Conservation (phyloP, 2,888 invertebrate genomes). For the Isoperla grammatica region DNA sequence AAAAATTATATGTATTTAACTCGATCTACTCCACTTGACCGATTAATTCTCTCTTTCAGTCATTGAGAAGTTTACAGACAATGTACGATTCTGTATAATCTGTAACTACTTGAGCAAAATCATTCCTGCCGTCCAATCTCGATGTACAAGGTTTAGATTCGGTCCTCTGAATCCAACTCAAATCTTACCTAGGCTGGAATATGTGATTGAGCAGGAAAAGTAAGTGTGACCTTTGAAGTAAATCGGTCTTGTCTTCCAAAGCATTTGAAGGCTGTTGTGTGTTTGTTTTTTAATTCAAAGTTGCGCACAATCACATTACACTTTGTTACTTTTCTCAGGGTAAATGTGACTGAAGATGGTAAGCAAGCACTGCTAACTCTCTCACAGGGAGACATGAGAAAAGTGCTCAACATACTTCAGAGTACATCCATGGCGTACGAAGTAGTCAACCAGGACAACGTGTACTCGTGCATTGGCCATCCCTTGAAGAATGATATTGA, state of each 20-base stretch:
- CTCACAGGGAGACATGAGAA: slow-evolving; percentile 96
- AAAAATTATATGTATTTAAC: too few species aligned
- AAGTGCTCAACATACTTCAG: slow-evolving; percentile 93
- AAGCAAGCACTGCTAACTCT: slow-evolving; percentile 81
- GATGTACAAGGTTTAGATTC: slow-evolving; percentile 95
- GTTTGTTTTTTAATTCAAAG: slow-evolving; percentile 2
- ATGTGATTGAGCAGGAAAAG: slow-evolving; percentile 79
- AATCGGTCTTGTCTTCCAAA: not conserved
- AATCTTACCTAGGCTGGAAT: slow-evolving; percentile 81
- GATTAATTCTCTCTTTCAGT: slow-evolving; percentile 68
- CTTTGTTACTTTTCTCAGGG: slow-evolving; percentile 32
- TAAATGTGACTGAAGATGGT: slow-evolving; percentile 81
- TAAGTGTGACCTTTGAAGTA: slow-evolving; percentile 43
- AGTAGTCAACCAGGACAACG: slow-evolving; percentile 81
- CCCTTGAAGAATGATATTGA: slow-evolving; percentile 86
- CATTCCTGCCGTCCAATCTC: slow-evolving; percentile 96
- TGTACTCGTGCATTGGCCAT: slow-evolving; percentile 95
- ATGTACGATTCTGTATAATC: slow-evolving; percentile 96
- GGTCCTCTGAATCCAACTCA: slow-evolving; percentile 81
- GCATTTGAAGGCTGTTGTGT: slow-evolving; percentile 7
- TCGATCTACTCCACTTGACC: too few species aligned
- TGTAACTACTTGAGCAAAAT: slow-evolving; percentile 98
- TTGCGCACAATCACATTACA: too few species aligned
- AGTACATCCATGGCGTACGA: slow-evolving; percentile 92
- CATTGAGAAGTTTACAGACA: slow-evolving; percentile 98